phyloP scores from a whole-genome alignment of 2,113 vertebrate genomes.

The Gambusia holbrooki region DNA sequence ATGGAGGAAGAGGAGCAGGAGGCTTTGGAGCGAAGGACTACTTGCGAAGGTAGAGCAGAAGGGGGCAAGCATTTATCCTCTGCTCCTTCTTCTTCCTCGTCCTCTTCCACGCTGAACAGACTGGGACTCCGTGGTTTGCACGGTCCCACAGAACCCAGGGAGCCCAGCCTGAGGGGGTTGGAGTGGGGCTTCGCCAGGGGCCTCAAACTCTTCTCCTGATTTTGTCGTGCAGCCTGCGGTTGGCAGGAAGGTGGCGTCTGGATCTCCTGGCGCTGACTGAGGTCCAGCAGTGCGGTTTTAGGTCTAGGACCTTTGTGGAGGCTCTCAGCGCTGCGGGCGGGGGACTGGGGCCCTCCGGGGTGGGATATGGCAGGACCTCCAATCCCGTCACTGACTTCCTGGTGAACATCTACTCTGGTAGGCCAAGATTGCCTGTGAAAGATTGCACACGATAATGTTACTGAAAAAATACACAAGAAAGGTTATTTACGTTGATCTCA shows the following conservation, averaged over 20 bases:
- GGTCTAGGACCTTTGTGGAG: slow-evolving; percentile 91
- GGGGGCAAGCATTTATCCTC: slow-evolving; percentile 60
- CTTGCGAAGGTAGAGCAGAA: slow-evolving; percentile 84
- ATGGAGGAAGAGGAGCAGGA: slow-evolving; percentile 76
- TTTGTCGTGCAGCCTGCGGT: slow-evolving; percentile 73
- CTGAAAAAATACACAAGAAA: neutral
- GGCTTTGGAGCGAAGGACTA: slow-evolving; percentile 89
- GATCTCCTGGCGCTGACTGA: slow-evolving; percentile 70
- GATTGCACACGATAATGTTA: slow-evolving; percentile 3
- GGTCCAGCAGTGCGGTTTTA: slow-evolving; percentile 86
- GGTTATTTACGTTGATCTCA: neutral
- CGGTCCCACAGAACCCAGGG: slow-evolving; percentile 52
- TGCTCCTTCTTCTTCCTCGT: slow-evolving; percentile 90
- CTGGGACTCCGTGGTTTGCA: slow-evolving; percentile 83
- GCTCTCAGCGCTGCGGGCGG: slow-evolving; percentile 89
- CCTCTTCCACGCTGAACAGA: slow-evolving; percentile 94
- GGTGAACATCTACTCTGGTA: slow-evolving; percentile 93
- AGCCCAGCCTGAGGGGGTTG: slow-evolving; percentile 66
- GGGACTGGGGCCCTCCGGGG: slow-evolving; percentile 86
- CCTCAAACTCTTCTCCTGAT: slow-evolving; percentile 59
- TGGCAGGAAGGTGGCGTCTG: slow-evolving; percentile 45
- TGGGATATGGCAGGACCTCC: slow-evolving; percentile 91
- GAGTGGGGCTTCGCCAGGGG: slow-evolving; percentile 65
- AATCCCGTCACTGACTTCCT: slow-evolving; percentile 94
- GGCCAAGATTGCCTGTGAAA: slow-evolving; percentile 93